Conservation (phyloP, 2,888 invertebrate species). For the Cheilosia grossa region DNA sequence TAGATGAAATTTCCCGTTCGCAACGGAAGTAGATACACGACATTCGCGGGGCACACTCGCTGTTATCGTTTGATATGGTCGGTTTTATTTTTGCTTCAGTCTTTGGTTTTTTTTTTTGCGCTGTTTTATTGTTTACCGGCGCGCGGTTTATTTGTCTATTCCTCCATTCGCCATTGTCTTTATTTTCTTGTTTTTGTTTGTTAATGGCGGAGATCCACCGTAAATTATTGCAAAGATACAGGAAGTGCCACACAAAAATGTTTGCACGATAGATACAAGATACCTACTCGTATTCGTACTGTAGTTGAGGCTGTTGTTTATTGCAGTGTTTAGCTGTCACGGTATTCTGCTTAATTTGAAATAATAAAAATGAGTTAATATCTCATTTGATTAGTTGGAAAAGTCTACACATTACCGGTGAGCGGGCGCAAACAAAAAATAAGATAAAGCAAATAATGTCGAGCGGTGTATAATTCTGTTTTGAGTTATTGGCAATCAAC, state of each 20-base stretch:
- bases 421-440: not conserved
- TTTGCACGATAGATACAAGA: slow-evolving; percentile 7
- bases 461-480: not conserved
- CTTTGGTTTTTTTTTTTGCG: slow-evolving; percentile 31
- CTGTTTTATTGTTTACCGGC: slow-evolving; percentile 5
- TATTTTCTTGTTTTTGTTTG: slow-evolving; percentile 7
- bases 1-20: slow-evolving; percentile 65
- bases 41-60: not conserved
- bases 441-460: too few relatives aligned
- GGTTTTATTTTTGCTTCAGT: not conserved
- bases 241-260: slow-evolving; percentile 44
- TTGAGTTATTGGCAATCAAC: not conserved
- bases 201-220: not conserved
- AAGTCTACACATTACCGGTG: not conserved
- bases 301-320: slow-evolving; percentile 24
- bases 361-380: slow-evolving; percentile 26
- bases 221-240: slow-evolving; percentile 26
- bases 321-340: not conserved
- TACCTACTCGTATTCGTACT: not conserved
- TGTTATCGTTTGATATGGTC: slow-evolving; percentile 44
- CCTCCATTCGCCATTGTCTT: slow-evolving; percentile 3
- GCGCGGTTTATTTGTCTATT: slow-evolving; percentile 14
- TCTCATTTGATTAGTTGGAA: not conserved
- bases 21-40: slow-evolving; percentile 61
- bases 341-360: slow-evolving; percentile 27